Evolutionary conservation across 2,113 vertebrate species (phyloP), one percentile per base, ranked within the genome.

Genomic region (Nicator chloris): DNA sequence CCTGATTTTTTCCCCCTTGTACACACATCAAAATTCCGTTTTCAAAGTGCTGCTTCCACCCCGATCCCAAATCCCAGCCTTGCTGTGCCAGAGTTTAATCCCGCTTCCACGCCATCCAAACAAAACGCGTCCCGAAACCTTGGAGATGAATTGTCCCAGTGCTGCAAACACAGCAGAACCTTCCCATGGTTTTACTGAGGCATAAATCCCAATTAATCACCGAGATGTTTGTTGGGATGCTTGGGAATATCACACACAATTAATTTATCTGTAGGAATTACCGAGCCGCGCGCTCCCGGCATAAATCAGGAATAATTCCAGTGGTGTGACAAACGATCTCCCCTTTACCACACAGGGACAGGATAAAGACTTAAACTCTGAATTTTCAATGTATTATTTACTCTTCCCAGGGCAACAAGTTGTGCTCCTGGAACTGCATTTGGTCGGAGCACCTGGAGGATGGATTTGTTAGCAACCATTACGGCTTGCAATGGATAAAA

Each of bases 131-230:
- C 44, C 40, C 35, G 2, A 65, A 81, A 39, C 30, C 56, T 51
- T 4, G 21, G 35, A 35, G 39, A 14, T 27, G 13, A 86, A 88
- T 92, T 35, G 45, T 73, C 85, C 82, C 4, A 1, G 13, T 10
- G 73, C 90, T 70, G 6, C 61, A 64, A 47, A 24, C 42, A 53
- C 63, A 64, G 77, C 40, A 77, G 63, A 27, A 88, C 0, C 15
- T 57, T 92, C 80, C 69, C 47, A 8, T 66, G 20, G 22, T 33
- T 83, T 63, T 39, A 53, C 71, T 20, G 27, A 57, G 70, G 19
- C 71, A 59, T 15, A 81, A 88, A 81, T 59, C 89, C 76, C 65
- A 92, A 95, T 88, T 88, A 90, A 92, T 93, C 79, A 81, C 56
- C 0, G 1, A 39, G 59, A 14, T 42, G 44, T 73, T 86, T 93